phyloP scores from a whole-genome alignment of 1,140 invertebrate species.

The Drosophila novamexicana region DNA sequence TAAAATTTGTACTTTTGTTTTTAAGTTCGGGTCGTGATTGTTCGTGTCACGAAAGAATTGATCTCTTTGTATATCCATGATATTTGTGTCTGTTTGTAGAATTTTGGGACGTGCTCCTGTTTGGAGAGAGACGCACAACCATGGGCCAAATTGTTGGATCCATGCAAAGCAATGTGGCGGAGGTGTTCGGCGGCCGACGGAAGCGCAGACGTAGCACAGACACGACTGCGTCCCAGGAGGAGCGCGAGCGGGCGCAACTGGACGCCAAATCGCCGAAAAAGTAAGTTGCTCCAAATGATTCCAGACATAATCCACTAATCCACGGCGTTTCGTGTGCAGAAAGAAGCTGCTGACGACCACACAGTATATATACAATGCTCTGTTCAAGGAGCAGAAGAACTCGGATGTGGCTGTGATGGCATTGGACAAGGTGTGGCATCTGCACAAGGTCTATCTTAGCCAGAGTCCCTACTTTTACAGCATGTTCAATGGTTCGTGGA shows the following conservation, averaged over 20 bases:
- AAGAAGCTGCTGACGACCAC: conserved; percentile 90
- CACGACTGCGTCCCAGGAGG: conserved; percentile 42
- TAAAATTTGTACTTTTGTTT: no score
- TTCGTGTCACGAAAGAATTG: not conserved
- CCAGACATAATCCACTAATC: not conserved
- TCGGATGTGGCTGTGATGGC: conserved; percentile 91
- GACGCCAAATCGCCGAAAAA: conserved; percentile 70
- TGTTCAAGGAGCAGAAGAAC: conserved; percentile 91
- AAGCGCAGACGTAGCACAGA: conserved; percentile 77
- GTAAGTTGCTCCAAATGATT: conserved; percentile 33
- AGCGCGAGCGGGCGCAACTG: conserved; percentile 49
- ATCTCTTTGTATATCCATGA: not conserved
- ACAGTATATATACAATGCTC: conserved; percentile 91
- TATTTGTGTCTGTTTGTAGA: not conserved
- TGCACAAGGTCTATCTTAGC: conserved; percentile 92
- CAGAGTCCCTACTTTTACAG: conserved; percentile 93
- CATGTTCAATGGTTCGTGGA: conserved; percentile 94
- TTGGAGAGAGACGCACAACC: conserved; percentile 10
- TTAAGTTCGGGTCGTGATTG: not conserved
- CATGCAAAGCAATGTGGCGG: conserved; percentile 67
- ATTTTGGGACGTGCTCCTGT: not conserved
- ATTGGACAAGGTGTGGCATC: conserved; percentile 89
- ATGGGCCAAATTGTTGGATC: conserved; percentile 78
- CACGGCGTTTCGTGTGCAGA: conserved; percentile 82
- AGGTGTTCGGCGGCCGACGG: conserved; percentile 66